Conservation (phyloP, 2,113 vertebrate genomes). For the Platysternon megacephalum region DNA sequence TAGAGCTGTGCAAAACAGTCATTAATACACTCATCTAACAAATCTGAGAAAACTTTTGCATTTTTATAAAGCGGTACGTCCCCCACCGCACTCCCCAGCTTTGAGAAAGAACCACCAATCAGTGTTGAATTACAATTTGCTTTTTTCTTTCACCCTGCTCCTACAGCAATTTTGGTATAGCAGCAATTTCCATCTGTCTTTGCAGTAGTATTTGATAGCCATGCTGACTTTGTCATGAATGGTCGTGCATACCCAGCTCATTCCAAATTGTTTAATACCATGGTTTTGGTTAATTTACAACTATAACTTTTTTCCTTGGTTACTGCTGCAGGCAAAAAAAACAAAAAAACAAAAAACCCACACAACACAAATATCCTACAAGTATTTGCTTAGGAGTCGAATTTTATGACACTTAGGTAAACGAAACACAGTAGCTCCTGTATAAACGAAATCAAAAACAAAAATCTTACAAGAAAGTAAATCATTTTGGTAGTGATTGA, state of each 20-base stretch:
- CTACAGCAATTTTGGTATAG: neutral
- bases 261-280: neutral
- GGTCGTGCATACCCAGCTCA: neutral
- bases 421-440: neutral
- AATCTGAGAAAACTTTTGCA: neutral
- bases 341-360: too few species aligned
- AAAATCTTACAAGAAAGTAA: conserved; percentile 1
- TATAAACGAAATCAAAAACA: neutral
- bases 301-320: conserved; percentile 1
- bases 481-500: conserved; percentile 16
- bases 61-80: neutral
- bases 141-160: neutral
- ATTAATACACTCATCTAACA: neutral
- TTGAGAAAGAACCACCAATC: neutral
- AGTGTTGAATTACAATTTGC: neutral
- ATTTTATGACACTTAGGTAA: neutral
- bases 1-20: neutral
- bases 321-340: neutral
- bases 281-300: neutral
- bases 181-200: neutral
- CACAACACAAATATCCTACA: neutral
- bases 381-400: neutral
- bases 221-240: neutral
- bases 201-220: neutral
- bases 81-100: neutral